Conservation (phyloP, 2,113 vertebrate species). For the Paradisaea rubra region DNA sequence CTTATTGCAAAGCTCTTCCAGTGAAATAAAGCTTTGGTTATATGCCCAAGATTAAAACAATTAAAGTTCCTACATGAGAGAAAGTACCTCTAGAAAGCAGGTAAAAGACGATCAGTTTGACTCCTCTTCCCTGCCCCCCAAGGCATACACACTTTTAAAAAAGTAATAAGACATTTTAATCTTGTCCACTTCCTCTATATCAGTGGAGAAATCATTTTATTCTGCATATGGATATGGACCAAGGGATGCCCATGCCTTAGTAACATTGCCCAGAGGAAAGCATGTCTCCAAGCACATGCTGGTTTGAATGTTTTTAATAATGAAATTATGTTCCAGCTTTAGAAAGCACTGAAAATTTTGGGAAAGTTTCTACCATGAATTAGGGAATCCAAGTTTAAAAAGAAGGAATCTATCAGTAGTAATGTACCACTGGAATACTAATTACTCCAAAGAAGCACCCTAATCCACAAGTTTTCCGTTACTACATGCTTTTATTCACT, state of each 20-base stretch:
- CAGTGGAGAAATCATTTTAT: background rate
- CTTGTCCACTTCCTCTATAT: background rate
- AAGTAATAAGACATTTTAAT: background rate
- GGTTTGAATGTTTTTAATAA: background rate
- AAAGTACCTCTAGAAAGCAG: background rate
- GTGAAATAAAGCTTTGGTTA: background rate
- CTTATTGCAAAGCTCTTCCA: background rate
- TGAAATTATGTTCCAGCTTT: background rate
- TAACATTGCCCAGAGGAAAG: background rate
- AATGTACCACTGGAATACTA: background rate
- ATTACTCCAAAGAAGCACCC: background rate
- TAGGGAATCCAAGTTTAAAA: background rate
- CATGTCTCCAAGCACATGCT: background rate
- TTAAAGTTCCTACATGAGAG: background rate
- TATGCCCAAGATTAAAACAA: background rate
- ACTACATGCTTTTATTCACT: background rate
- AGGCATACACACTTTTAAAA: fast-evolving
- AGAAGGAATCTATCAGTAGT: background rate
- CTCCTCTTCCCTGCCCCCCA: fast-evolving
- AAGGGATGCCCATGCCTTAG: background rate
- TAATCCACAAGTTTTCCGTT: background rate
- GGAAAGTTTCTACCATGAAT: background rate
- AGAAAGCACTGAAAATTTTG: background rate
- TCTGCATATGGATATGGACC: background rate
- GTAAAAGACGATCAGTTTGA: fast-evolving